Evolutionary conservation across 2,888 invertebrate genomes (phyloP).

Genomic region (Prosopocoilus inquinatus): DNA sequence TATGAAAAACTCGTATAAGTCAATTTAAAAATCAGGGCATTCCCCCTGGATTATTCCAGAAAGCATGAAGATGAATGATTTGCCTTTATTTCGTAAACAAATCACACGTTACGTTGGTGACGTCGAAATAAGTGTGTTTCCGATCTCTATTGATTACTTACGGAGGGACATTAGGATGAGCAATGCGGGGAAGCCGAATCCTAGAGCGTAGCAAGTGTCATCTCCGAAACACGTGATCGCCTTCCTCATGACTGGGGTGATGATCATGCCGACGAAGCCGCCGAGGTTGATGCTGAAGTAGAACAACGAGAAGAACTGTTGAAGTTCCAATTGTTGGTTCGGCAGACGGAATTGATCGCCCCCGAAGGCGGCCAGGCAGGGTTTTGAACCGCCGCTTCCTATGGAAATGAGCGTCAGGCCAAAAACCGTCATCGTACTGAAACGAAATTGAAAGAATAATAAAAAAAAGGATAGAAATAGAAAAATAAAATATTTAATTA

Average conservation of each 20-base stretch:
- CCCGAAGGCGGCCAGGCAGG: constrained; percentile 93
- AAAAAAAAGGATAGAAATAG: too few species aligned
- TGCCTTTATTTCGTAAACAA: too few species aligned
- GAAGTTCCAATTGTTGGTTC: constrained; percentile 74
- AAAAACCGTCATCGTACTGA: constrained; percentile 19
- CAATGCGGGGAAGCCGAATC: constrained; percentile 86
- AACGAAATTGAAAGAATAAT: too few species aligned
- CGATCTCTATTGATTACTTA: constrained; percentile 48
- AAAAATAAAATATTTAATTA: too few species aligned
- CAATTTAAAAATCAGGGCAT: too few species aligned
- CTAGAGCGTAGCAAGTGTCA: constrained; percentile 76
- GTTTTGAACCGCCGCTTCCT: constrained; percentile 96
- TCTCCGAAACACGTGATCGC: constrained; percentile 76
- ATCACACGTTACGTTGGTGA: too few species aligned
- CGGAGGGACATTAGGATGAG: constrained; percentile 81
- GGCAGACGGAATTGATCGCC: constrained; percentile 89
- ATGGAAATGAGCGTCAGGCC: constrained; percentile 76
- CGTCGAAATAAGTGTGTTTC: too few species aligned
- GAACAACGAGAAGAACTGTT: constrained; percentile 91
- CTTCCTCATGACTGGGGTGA: constrained; percentile 84
- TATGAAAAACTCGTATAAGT: too few species aligned
- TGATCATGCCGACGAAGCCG: constrained; percentile 80
- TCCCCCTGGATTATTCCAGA: too few species aligned
- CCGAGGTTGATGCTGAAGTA: constrained; percentile 94
- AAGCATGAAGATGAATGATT: too few species aligned